Evolutionary conservation across 2,797 vertebrate genomes (phyloP).

Genomic region (Adelosebastes latens): DNA sequence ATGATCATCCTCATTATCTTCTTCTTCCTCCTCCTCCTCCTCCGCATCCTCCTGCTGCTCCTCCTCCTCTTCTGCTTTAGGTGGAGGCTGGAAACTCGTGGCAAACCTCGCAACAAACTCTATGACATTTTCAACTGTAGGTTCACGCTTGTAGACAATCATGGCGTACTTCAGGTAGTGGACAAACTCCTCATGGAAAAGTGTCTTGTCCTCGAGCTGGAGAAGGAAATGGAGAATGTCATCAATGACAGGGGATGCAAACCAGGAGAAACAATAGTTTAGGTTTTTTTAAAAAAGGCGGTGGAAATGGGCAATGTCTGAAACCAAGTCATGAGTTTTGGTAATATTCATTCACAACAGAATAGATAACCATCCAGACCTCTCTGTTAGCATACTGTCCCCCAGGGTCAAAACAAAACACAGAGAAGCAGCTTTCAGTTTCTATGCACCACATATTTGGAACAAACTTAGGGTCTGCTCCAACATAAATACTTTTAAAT

Average conservation of each 20-base stretch:
- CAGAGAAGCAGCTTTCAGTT: background rate
- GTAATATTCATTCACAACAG: background rate
- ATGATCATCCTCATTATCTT: conserved; percentile 76
- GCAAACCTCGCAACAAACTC: conserved; percentile 92
- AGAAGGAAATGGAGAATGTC: conserved; percentile 21
- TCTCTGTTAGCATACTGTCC: background rate
- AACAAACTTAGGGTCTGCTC: background rate
- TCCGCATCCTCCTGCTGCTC: conserved; percentile 60
- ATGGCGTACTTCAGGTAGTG: conserved; percentile 91
- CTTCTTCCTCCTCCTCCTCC: conserved; percentile 52
- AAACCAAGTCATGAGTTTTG: background rate
- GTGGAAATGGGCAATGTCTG: background rate
- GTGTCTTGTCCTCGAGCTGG: conserved; percentile 87
- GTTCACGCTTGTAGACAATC: conserved; percentile 93
- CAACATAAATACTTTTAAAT: background rate
- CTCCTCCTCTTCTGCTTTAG: conserved; percentile 67
- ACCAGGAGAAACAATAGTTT: background rate
- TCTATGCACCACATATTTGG: background rate
- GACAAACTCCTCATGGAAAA: conserved; percentile 91
- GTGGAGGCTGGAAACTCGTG: conserved; percentile 85
- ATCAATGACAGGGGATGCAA: background rate
- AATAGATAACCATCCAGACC: background rate
- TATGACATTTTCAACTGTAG: conserved; percentile 90
- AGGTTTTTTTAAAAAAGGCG: background rate
- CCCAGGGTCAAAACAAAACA: background rate